phyloP scores from a whole-genome alignment of 64 coral and sea anemone genomes.

The Montipora cactus region DNA sequence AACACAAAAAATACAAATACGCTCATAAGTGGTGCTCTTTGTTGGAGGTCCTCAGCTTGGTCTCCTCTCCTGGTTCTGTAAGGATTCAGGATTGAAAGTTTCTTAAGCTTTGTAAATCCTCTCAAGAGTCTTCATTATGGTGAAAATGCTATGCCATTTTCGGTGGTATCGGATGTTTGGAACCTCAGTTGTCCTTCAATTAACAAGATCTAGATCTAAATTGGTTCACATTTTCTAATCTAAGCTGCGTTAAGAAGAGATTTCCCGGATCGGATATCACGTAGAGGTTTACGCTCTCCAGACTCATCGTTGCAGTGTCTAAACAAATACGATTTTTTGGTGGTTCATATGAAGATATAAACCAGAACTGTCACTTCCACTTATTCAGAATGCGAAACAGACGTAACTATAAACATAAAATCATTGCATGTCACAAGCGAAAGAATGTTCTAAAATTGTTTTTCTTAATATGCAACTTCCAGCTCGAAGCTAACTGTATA shows the following conservation, averaged over 20 bases:
- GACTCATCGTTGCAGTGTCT: not conserved
- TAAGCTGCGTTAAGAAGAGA: not conserved
- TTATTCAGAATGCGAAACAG: not conserved
- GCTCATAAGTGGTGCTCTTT: no score
- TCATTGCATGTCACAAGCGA: not conserved
- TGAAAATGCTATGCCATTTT: no score
- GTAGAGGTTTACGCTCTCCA: not conserved
- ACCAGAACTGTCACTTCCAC: not conserved
- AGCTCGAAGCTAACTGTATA: not conserved
- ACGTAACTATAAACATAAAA: not conserved
- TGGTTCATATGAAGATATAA: not conserved
- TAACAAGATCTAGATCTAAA: no score
- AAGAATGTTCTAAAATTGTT: not conserved
- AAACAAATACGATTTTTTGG: conserved; percentile 41
- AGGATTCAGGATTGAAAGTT: no score
- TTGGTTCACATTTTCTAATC: not conserved
- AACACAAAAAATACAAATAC: not conserved
- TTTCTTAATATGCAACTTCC: not conserved
- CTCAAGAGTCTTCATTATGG: no score
- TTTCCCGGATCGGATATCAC: not conserved
- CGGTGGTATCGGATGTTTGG: no score
- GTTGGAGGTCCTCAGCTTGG: no score
- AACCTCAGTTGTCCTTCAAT: no score
- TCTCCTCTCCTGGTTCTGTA: no score
- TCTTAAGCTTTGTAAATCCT: no score